Conservation (phyloP, 2,888 invertebrate genomes). For the Orthosia gothica region DNA sequence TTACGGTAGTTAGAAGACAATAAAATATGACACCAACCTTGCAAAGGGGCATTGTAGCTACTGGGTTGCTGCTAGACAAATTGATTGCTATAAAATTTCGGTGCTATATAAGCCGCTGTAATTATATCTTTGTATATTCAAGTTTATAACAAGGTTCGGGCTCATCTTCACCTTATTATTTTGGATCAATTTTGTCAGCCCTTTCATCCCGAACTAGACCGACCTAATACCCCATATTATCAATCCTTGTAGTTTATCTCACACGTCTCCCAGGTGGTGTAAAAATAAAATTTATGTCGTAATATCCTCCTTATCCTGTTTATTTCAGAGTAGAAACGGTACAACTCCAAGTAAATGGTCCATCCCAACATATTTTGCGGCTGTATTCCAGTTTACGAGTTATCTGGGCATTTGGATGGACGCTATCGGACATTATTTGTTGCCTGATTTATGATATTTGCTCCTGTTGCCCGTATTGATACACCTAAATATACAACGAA, state of each 20-base stretch:
- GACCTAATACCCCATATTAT: constrained; percentile 30
- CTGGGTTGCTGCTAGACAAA: no score
- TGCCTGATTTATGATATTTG: constrained; percentile 74
- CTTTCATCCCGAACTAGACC: constrained; percentile 3
- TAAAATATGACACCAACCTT: no score
- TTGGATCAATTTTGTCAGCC: constrained; percentile 22
- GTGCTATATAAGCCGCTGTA: background rate
- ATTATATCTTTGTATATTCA: background rate
- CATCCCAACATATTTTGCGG: constrained; percentile 62
- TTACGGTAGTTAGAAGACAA: no score
- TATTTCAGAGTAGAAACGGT: constrained; percentile 45
- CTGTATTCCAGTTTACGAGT: constrained; percentile 71
- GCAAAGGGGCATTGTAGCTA: no score
- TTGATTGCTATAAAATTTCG: no score
- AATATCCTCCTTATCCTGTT: constrained; percentile 50
- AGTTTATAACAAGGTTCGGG: background rate
- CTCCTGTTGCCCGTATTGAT: constrained; percentile 63
- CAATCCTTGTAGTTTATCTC: constrained; percentile 30
- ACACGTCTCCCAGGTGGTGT: constrained; percentile 53
- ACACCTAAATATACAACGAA: constrained; percentile 59
- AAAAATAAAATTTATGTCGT: constrained; percentile 66
- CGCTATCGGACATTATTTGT: constrained; percentile 73
- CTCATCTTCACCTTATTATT: constrained; percentile 9
- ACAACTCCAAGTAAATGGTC: constrained; percentile 55
- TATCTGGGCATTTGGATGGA: constrained; percentile 69